A percentile compares a stretch with the other conserved stretches of the same genome.
Conservation (phyloP, 92 coral and sea anemone species). For the Micromussa lordhowensis region DNA sequence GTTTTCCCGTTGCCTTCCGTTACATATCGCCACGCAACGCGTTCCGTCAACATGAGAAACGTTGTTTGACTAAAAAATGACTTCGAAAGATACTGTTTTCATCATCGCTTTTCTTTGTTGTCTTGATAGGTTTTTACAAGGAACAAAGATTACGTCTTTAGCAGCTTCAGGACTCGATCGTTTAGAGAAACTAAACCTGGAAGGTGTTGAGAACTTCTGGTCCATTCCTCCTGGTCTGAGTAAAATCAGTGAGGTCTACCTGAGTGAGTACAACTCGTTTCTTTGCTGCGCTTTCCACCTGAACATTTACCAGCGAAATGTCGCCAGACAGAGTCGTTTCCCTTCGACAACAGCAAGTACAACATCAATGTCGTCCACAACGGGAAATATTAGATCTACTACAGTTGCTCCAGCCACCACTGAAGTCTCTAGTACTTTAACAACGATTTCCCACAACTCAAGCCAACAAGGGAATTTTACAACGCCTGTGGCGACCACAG, state of each 20-base stretch:
- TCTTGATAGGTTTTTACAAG: slow-evolving; percentile 66
- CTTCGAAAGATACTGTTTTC: not conserved
- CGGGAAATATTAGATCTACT: not conserved
- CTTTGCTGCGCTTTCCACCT: slow-evolving; percentile 85
- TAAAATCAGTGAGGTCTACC: slow-evolving; percentile 64
- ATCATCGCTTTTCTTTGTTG: not conserved
- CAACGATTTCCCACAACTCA: not conserved
- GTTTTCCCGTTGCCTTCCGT: not conserved
- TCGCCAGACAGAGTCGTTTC: not conserved
- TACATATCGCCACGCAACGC: not conserved
- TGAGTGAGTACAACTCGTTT: slow-evolving; percentile 83
- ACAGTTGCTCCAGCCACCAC: not conserved
- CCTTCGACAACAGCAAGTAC: not conserved
- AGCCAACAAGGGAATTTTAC: slow-evolving; percentile 23
- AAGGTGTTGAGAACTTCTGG: slow-evolving; percentile 72
- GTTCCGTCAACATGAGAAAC: not conserved
- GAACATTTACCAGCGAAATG: slow-evolving; percentile 40
- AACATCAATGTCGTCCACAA: not conserved
- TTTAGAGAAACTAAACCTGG: slow-evolving; percentile 62
- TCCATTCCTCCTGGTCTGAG: slow-evolving; percentile 72
- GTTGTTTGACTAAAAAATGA: not conserved
- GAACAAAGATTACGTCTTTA: slow-evolving; percentile 76
- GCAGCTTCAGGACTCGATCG: slow-evolving; percentile 77
- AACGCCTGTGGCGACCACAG: slow-evolving; percentile 26
- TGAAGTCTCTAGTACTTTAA: not conserved